These are phyloP conservation scores for Cinara cedri DNA, from an alignment of 2,888 invertebrate genomes.

Conservation along the genomic window DNA sequence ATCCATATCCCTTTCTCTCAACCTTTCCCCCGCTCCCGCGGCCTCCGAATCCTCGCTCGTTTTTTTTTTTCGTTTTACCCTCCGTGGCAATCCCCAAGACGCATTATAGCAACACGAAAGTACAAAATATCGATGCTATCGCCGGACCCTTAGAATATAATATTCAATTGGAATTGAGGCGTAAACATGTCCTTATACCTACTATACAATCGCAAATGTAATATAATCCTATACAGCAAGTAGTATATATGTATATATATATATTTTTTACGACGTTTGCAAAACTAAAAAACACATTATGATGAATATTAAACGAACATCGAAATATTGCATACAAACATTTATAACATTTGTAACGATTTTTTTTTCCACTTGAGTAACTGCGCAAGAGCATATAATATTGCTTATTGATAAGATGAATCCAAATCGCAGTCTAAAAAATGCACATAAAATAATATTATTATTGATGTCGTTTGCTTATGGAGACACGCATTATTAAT, in stretches of 20 bases:
- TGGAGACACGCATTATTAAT: too few relatives aligned
- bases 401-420: too few relatives aligned
- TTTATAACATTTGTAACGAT: background rate
- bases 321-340: too few relatives aligned
- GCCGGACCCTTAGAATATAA: conserved; percentile 55
- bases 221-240: conserved; percentile 1
- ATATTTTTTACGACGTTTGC: conserved; percentile 14
- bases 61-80: conserved; percentile 39
- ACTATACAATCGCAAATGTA: background rate
- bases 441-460: too few relatives aligned
- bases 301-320: conserved; percentile 22
- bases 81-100: conserved; percentile 48
- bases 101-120: background rate
- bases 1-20: conserved; percentile 12
- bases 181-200: conserved; percentile 31
- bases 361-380: background rate
- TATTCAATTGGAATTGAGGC: conserved; percentile 50
- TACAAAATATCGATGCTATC: conserved; percentile 50
- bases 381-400: too few relatives aligned
- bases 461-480: too few relatives aligned
- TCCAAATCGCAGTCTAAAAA: too few relatives aligned
- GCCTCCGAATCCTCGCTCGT: background rate
- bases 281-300: conserved; percentile 13
- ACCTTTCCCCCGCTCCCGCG: background rate
- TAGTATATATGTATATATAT: conserved; percentile 9